These are phyloP conservation scores for Illadopsis cleaveri DNA, from an alignment of 2,113 vertebrate species.

Conservation along the genomic window DNA sequence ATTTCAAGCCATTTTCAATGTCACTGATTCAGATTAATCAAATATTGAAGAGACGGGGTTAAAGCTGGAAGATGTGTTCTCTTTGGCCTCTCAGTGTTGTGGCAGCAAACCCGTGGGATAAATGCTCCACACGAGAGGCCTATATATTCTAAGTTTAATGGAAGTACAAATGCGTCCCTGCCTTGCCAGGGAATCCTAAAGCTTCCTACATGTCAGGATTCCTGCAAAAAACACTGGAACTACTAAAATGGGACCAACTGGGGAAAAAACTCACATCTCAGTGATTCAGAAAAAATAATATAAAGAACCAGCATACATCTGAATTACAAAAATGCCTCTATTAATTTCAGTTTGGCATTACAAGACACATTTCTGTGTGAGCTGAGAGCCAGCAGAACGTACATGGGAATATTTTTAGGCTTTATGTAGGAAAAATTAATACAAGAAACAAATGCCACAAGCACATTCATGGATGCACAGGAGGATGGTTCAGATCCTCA, in stretches of 20 bases:
- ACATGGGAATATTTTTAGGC: neutral
- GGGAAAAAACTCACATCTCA: neutral
- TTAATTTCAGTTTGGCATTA: neutral
- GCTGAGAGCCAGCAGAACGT: neutral
- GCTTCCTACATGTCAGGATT: neutral
- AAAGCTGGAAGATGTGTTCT: neutral
- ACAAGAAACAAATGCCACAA: neutral
- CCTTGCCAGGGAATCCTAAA: neutral
- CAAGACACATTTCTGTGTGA: neutral
- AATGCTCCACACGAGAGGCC: neutral
- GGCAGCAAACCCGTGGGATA: neutral
- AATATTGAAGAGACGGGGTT: neutral
- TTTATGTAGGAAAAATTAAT: neutral
- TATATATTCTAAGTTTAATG: neutral
- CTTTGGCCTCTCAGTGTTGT: neutral
- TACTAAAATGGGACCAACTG: neutral
- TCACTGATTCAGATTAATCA: conserved; percentile 2
- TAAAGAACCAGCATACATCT: neutral
- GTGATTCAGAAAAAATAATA: neutral
- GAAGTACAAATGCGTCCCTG: neutral
- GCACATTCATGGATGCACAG: neutral
- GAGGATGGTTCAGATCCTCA: neutral
- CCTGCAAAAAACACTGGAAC: neutral
- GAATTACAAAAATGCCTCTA: neutral
- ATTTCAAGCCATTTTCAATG: conserved; percentile 9